Evolutionary conservation across 2,888 invertebrate genomes (phyloP), one percentile per base, ranked within the genome.

Genomic region (Elysia crispata): DNA sequence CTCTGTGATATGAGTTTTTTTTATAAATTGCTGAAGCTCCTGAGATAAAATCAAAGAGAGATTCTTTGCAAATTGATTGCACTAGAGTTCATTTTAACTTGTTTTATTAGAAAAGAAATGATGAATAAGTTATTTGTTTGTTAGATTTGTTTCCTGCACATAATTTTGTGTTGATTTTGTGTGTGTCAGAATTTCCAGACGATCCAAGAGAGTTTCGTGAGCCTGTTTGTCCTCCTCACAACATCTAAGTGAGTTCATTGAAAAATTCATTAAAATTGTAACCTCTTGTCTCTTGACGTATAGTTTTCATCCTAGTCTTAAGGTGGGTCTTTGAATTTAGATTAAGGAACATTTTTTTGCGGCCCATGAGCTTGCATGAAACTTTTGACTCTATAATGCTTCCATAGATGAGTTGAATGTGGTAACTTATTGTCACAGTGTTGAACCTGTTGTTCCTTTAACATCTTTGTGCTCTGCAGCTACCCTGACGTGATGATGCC

Each of bases 401-500:
- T n/a, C n/a, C n/a, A n/a, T n/a, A n/a, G n/a, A n/a, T n/a, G n/a
- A n/a, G n/a, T n/a, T n/a, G n/a, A n/a, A n/a, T n/a, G n/a, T n/a
- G n/a, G n/a, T n/a, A n/a, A n/a, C n/a, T n/a, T n/a, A n/a, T n/a
- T n/a, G n/a, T n/a, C n/a, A n/a, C n/a, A n/a, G n/a, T n/a, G n/a
- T n/a, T n/a, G n/a, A n/a, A n/a, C n/a, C n/a, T n/a, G n/a, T n/a
- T n/a, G n/a, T n/a, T n/a, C n/a, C n/a, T n/a, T n/a, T n/a, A n/a
- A n/a, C n/a, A 20, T n/a, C 74, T n/a, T 41, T 54, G n/a, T 41
- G 18, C 23, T 50, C 60, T 93, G 74, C 92, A 97, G 96, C 92
- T 97, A 95, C 93, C 97, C 97, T 1, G 97, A 97, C 92, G 96
- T 97, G 28, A 97, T 97, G 97, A 97, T 97, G 97, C 96, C 96